These are phyloP conservation scores for Danio jaintianensis DNA, from an alignment of 2,797 vertebrate species.

Conservation along the genomic window DNA sequence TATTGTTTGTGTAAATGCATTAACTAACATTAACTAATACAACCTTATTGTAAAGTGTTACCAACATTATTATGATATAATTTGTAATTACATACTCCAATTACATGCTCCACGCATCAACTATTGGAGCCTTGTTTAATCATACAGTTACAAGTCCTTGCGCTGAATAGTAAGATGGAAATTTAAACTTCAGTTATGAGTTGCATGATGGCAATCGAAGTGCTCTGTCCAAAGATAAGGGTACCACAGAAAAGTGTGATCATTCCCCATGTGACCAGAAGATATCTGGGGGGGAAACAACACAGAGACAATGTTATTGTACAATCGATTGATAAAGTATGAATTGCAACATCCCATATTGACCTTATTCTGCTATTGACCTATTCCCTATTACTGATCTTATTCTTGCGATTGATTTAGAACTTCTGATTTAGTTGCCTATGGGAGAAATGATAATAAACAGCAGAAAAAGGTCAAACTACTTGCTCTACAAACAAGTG, in stretches of 20 bases:
- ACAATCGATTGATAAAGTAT: background rate
- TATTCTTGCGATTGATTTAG: too few species aligned
- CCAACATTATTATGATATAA: background rate
- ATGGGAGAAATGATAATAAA: too few species aligned
- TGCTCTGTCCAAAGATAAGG: conserved; percentile 95
- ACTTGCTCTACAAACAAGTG: too few species aligned
- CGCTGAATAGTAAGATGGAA: background rate
- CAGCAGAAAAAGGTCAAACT: too few species aligned
- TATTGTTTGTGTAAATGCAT: too few species aligned
- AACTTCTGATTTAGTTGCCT: too few species aligned
- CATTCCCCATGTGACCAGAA: conserved; percentile 85
- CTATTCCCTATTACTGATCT: too few species aligned
- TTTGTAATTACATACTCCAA: background rate
- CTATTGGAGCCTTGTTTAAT: background rate
- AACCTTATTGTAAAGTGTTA: too few species aligned
- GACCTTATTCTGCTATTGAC: too few species aligned
- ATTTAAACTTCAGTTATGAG: conserved; percentile 76
- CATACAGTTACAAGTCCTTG: background rate
- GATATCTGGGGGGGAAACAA: conserved; percentile 72
- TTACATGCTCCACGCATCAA: background rate
- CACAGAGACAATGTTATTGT: conserved; percentile 6
- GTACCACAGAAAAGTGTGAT: conserved; percentile 85
- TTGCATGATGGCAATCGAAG: conserved; percentile 84
- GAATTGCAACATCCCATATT: conserved; percentile 17
- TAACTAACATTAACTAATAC: too few species aligned